Conservation (phyloP, 2,797 vertebrate species). For the Neosilurus hyrtlii region DNA sequence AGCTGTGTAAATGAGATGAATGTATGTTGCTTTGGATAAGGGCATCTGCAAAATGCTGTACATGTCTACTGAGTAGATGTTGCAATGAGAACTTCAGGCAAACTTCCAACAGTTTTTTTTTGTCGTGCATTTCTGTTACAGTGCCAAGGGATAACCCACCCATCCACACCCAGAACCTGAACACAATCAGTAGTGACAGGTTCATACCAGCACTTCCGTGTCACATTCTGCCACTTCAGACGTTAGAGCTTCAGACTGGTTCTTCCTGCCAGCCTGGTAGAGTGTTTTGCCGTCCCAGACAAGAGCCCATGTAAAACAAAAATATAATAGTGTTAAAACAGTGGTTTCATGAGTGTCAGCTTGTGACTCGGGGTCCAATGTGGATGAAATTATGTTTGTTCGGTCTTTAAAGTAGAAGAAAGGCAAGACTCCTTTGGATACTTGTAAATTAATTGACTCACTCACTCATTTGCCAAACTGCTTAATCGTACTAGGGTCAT, state of each 20-base stretch:
- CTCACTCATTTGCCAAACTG: too few species aligned
- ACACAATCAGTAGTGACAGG: conserved; percentile 37
- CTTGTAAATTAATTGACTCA: not conserved
- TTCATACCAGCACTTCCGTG: conserved; percentile 36
- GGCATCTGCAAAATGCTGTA: not conserved
- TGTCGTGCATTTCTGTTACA: not conserved
- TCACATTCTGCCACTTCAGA: conserved; percentile 29
- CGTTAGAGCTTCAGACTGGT: conserved; percentile 32
- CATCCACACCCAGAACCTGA: conserved; percentile 45
- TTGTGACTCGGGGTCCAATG: conserved; percentile 19
- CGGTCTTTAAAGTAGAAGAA: not conserved
- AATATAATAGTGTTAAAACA: conserved; percentile 13
- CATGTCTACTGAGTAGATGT: not conserved
- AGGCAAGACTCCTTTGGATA: not conserved
- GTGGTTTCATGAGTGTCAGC: conserved; percentile 7
- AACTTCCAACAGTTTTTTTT: conserved; percentile 17
- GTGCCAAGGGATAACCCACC: conserved; percentile 24
- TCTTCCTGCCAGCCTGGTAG: conserved; percentile 33
- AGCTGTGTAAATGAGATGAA: not conserved
- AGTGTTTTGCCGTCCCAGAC: conserved; percentile 16
- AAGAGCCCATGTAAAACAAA: conserved; percentile 1
- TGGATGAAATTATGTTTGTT: not conserved
- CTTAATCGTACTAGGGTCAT: too few species aligned
- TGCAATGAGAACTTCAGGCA: not conserved
- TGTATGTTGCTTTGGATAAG: not conserved